Base-by-base conservation (phyloP, 2,113 vertebrate species). In the Lampris megalopsis region DNA sequence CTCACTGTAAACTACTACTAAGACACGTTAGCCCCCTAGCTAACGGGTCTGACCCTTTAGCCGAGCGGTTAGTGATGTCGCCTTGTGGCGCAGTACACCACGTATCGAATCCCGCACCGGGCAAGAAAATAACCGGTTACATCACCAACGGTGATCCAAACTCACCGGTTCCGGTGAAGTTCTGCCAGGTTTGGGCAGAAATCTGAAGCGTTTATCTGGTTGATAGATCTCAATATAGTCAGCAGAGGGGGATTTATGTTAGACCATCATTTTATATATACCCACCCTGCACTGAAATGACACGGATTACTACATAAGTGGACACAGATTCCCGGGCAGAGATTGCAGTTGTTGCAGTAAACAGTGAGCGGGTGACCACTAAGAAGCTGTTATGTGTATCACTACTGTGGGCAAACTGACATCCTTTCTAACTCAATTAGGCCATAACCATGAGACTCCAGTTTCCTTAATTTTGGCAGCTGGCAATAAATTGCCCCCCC, bases 351-450 rank as follows among this genome's bases (percentile, higher is more conserved):
- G 65, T 71, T 63, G 53, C 72, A 77, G 4, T 63, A 68, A 65
- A 40, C 36, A 40, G 4, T 41, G 24, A 13, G 60, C 35, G 10
- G 6, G 37, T 72, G 49, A 84, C 81, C 71, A 75, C 66, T 58
- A 65, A 85, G 74, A 82, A 52, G 75, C 79, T 68, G 88, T 91
- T 91, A 88, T 38, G 81, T 92, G 86, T 89, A 86, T 89, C 69
- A 83, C 42, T 50, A 35, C 7, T 60, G 53, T 70, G 68, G 64
- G 47, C 24, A 74, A 87, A 75, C 73, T 40, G 63, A 92, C 88
- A 88, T 92, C 90, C 89, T 89, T 77, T 91, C 89, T 59, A 84
- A 52, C 37, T 59, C 42, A 70, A 36, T 40, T 47, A 66, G 11
- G 69, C 49, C 48, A 5, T 66, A 35, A 40, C 59, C 63, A 60